Base-by-base conservation (phyloP, 2,113 vertebrate genomes). In the Leptobrachium ailaonicum region DNA sequence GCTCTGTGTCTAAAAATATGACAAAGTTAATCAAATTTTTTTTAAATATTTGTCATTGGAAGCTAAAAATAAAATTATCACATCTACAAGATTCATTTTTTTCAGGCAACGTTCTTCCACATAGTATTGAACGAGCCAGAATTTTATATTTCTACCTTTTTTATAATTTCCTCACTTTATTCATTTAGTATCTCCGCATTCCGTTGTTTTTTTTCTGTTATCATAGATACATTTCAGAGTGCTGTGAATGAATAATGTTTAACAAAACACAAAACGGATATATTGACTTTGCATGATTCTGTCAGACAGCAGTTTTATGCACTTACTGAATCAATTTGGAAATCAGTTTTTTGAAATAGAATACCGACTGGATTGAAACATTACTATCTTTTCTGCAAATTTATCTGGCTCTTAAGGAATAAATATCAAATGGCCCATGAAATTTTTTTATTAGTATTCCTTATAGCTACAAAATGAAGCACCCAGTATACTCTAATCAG, bases 121-220 rank as follows among this genome's bases (percentile, higher is more conserved):
- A 32, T 32, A 32, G 20, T 32, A 32, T 32, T 32, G 20, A 32
- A 32, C 20, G 20, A 32, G 20, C 20, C 20, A 32, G 20, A 32
- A 32, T 32, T 32, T 32, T 32, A 32, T 32, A 32, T 32, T 32
- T 32, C 20, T 32, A 32, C 20, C 20, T 90, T 90, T 91, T 91
- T 91, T 92, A 88, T 90, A 92, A 90, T 92, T 91, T 93, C 82
- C 83, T 87, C 43, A 74, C 50, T 92, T 92, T 92, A 93, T 91
- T 86, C 87, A 80, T 76, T 10, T 42, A 85, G 82, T 81, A 67
- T 87, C 88, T 82, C 84, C 82, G 86, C 86, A 83, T 86, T 71
- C 88, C 83, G 88, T 90, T 92, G 88, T 90, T 91, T 32, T 32
- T 32, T 90, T 88, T 87, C 83, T 84, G 84, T 86, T 86, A 84